Conservation (phyloP, 2,888 invertebrate genomes). For the Acleris holmiana region DNA sequence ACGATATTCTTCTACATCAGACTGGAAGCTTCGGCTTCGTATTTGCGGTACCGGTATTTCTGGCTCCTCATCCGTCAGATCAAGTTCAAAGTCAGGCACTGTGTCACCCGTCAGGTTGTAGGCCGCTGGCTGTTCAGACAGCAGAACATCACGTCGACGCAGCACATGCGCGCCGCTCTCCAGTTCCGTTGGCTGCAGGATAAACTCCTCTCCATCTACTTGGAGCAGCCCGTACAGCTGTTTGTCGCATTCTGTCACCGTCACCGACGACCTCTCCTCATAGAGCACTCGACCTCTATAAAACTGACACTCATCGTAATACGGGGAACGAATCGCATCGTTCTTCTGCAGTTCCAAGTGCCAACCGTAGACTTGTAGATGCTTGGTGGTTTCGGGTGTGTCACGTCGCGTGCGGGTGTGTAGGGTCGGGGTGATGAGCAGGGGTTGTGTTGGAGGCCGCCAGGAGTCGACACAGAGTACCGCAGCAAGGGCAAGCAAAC, state of each 20-base stretch:
- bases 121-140: conserved; percentile 61
- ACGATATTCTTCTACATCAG: conserved; percentile 66
- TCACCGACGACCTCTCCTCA: conserved; percentile 71
- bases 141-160: conserved; percentile 68
- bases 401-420: conserved; percentile 53
- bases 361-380: conserved; percentile 72
- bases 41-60: conserved; percentile 58
- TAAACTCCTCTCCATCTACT: conserved; percentile 72
- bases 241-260: conserved; percentile 81
- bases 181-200: conserved; percentile 73
- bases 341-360: conserved; percentile 72
- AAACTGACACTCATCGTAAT: conserved; percentile 73
- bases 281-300: conserved; percentile 70
- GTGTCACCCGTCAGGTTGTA: conserved; percentile 77
- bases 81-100: conserved; percentile 72
- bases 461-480: conserved; percentile 52
- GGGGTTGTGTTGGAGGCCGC: conserved; percentile 52
- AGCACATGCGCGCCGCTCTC: conserved; percentile 59
- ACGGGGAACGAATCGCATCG: conserved; percentile 72
- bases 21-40: conserved; percentile 58
- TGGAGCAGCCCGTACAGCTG: conserved; percentile 81
- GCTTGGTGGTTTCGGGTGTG: conserved; percentile 51
- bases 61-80: conserved; percentile 66
- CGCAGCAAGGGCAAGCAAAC: conserved; percentile 62
- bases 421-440: conserved; percentile 38